These are phyloP conservation scores for Zosterops pallidus DNA, from an alignment of 2,113 vertebrate genomes.

Conservation along the genomic window DNA sequence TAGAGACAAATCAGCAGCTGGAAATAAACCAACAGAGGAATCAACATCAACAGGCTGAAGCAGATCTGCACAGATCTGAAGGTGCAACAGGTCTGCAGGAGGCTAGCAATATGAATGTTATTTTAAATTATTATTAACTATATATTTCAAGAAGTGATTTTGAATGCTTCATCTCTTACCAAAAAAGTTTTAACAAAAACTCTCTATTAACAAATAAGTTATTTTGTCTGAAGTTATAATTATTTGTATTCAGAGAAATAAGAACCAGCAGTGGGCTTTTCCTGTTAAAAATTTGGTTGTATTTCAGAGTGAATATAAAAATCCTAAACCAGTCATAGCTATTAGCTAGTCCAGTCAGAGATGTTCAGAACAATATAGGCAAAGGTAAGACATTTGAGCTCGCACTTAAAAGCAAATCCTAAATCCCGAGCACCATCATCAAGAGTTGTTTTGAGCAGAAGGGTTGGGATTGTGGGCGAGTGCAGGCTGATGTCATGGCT, in stretches of 20 bases:
- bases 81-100: not conserved
- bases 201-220: not conserved
- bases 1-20: not conserved
- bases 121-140: not conserved
- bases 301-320: not conserved
- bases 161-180: not conserved
- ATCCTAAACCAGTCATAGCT: not conserved
- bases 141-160: not conserved
- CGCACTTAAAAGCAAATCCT: not conserved
- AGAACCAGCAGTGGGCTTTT: not conserved
- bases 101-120: not conserved
- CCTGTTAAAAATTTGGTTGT: not conserved
- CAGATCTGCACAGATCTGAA: not conserved
- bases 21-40: not conserved
- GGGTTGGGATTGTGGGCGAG: rapidly evolving
- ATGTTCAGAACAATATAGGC: not conserved
- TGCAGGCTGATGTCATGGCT: not conserved
- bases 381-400: not conserved
- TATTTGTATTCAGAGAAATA: not conserved
- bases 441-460: not conserved
- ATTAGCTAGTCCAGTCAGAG: not conserved
- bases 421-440: not conserved
- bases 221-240: not conserved
- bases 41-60: not conserved
- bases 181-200: not conserved